A percentile compares a stretch with the other conserved stretches of the same genome.
phyloP scores from a whole-genome alignment of 2,888 invertebrate genomes.

The Xestia sexstrigata region DNA sequence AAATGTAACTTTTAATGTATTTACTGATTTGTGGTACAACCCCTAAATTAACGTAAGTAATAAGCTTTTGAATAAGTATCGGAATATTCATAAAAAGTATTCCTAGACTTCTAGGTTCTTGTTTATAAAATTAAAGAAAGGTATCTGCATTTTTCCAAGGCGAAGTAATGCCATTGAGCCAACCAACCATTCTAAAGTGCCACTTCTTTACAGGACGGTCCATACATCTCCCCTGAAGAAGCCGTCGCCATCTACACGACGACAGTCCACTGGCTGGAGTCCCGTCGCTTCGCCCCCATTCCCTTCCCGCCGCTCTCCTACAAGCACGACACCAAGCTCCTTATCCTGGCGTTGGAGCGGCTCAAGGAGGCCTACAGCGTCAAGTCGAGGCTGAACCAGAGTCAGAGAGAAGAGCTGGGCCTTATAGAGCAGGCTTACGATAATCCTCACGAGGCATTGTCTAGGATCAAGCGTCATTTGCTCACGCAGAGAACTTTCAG shows the following conservation, averaged over 20 bases:
- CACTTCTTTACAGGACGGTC: slow-evolving; percentile 94
- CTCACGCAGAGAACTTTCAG: slow-evolving; percentile 99
- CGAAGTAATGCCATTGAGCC: too few relatives aligned
- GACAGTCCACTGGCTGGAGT: slow-evolving; percentile 99
- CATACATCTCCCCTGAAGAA: slow-evolving; percentile 99
- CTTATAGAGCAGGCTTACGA: slow-evolving; percentile 99
- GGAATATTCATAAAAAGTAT: background rate
- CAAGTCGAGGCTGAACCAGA: slow-evolving; percentile 99
- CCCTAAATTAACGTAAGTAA: too few relatives aligned
- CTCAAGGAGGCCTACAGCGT: slow-evolving; percentile 99
- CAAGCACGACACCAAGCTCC: slow-evolving; percentile 99
- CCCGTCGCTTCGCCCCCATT: slow-evolving; percentile 99
- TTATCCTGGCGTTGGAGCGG: slow-evolving; percentile 98
- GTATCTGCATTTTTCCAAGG: background rate
- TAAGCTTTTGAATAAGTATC: background rate
- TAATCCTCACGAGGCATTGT: slow-evolving; percentile 99
- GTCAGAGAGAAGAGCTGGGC: slow-evolving; percentile 99
- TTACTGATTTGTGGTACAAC: too few relatives aligned
- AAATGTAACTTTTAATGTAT: too few relatives aligned
- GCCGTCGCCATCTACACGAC: slow-evolving; percentile 99
- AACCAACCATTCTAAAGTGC: background rate
- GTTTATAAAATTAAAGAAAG: background rate
- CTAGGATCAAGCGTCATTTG: slow-evolving; percentile 99
- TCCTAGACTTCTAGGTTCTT: background rate
- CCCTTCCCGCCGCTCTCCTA: slow-evolving; percentile 99